Base-by-base conservation (phyloP, 92 coral and sea anemone species). In the Porites rus region DNA sequence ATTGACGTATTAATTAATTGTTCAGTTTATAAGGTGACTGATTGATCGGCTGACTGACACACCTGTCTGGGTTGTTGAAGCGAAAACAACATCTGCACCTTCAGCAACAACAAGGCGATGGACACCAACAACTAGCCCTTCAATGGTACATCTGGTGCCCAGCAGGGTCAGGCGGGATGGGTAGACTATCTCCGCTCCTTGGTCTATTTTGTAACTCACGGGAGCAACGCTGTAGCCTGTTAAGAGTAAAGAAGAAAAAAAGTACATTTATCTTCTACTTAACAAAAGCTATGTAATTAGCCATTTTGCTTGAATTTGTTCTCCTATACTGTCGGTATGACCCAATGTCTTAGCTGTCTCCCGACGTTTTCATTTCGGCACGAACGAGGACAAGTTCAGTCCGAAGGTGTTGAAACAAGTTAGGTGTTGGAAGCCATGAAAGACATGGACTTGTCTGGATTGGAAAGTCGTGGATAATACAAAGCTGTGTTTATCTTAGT, bases 21-120 rank as follows among this genome's bases (percentile, higher is more conserved):
- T 38, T 4, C 0, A 5, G 46, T 38, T 38, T 7, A 38, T 38
- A 38, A 38, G 46, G 5, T 54, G 52, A 69, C 52, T 69, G 74
- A 31, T n/a, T 69, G 74, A 24, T 18, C 31, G 18, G 3, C 58
- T 72, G 76, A 46, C 19, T 51, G 60, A 46, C 22, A 46, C 89
- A 22, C 97, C 99, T 65, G 99, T 97, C 86, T 97, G 97, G 14
- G 98, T 90, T 51, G 98, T 88, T 11, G 99, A 95, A 24, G 98
- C 84, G 80, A 97, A 97, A 66, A 94, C 77, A n/a, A 92, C 97
- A 75, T 84, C 86, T 65, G 99, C 92, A 31, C 97, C 97, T 18
- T 95, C 94, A 22, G 99, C 97, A 60, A 94, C 92, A 50, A 74
- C 87, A 25, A 97, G 93, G 9, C 89, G 90, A 75, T 97, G 98